A percentile compares a stretch with the other conserved stretches of the same genome.
phyloP scores from a whole-genome alignment of 2,797 vertebrate genomes.

The Cirrhinus molitorella region DNA sequence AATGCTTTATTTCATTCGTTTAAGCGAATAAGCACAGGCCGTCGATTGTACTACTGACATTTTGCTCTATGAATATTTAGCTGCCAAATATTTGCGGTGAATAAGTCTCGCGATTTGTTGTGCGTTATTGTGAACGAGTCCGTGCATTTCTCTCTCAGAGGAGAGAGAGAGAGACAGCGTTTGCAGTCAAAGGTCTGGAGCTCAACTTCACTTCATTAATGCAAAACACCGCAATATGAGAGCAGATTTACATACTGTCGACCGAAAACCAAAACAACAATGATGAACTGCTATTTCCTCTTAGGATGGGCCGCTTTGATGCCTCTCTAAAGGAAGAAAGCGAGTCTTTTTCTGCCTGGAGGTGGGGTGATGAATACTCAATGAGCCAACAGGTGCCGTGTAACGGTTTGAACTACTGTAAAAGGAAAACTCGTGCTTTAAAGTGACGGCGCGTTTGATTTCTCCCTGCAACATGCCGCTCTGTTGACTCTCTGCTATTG shows the following conservation, averaged over 20 bases:
- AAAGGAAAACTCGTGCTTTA: conserved; percentile 40
- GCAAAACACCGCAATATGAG: conserved; percentile 64
- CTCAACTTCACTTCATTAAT: conserved; percentile 75
- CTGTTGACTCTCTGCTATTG: conserved; percentile 39
- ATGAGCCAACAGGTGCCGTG: conserved; percentile 26
- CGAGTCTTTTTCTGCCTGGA: conserved; percentile 22
- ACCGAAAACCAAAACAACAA: conserved; percentile 73
- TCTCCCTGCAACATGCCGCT: conserved; percentile 8
- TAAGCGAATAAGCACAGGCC: conserved; percentile 50
- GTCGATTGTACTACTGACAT: conserved; percentile 54
- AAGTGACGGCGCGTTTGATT: conserved; percentile 47
- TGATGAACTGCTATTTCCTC: conserved; percentile 65
- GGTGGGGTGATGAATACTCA: conserved; percentile 35
- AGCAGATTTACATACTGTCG: conserved; percentile 69
- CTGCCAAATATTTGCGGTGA: conserved; percentile 55
- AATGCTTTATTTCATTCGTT: conserved; percentile 47
- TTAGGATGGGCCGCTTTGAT: conserved; percentile 67
- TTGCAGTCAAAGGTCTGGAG: conserved; percentile 70
- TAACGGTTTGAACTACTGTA: conserved; percentile 63
- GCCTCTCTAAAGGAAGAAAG: conserved; percentile 62
- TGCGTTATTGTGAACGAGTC: conserved; percentile 54
- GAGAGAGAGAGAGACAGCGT: conserved; percentile 14
- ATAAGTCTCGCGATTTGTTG: conserved; percentile 59
- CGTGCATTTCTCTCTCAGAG: conserved; percentile 35
- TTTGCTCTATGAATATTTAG: conserved; percentile 56